Evolutionary conservation across 2,113 vertebrate genomes (phyloP).

Genomic region (Trinectes maculatus): DNA sequence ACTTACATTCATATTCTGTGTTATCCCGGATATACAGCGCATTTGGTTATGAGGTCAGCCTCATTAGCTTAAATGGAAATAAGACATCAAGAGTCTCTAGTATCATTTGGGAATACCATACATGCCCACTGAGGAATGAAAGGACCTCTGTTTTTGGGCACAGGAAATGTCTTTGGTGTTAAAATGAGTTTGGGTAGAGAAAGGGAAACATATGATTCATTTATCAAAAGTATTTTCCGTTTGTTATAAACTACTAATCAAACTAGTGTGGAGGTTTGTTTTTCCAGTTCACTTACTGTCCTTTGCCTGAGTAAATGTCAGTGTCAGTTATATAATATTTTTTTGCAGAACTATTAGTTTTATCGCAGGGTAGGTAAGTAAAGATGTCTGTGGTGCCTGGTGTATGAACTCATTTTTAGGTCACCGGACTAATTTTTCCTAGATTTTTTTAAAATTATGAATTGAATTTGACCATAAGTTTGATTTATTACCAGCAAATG

Average conservation of each 20-base stretch:
- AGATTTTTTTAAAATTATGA: no score
- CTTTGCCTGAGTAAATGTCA: no score
- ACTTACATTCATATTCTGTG: background rate
- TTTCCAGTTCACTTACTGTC: slow-evolving; percentile 15
- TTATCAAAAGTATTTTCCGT: slow-evolving; percentile 40
- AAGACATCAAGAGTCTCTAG: slow-evolving; percentile 18
- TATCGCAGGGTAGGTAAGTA: no score
- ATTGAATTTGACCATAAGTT: background rate
- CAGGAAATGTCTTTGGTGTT: slow-evolving; percentile 54
- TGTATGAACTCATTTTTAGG: no score
- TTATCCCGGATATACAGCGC: slow-evolving; percentile 9
- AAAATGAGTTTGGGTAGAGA: slow-evolving; percentile 29
- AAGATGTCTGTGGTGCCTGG: no score
- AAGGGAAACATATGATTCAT: slow-evolving; percentile 24
- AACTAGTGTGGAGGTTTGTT: slow-evolving; percentile 7
- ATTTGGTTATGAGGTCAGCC: slow-evolving; percentile 29
- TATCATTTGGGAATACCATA: slow-evolving; percentile 43
- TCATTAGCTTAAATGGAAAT: slow-evolving; percentile 33
- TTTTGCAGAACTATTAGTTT: no score
- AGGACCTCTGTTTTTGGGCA: slow-evolving; percentile 48
- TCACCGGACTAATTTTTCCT: no score
- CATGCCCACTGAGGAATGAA: slow-evolving; percentile 45
- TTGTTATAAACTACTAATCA: slow-evolving; percentile 11
- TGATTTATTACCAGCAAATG: background rate
- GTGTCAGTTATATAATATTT: no score